Evolutionary conservation across 2,797 vertebrate genomes (phyloP), one percentile per base, ranked within the genome.

Genomic region (Thaleichthys pacificus): DNA sequence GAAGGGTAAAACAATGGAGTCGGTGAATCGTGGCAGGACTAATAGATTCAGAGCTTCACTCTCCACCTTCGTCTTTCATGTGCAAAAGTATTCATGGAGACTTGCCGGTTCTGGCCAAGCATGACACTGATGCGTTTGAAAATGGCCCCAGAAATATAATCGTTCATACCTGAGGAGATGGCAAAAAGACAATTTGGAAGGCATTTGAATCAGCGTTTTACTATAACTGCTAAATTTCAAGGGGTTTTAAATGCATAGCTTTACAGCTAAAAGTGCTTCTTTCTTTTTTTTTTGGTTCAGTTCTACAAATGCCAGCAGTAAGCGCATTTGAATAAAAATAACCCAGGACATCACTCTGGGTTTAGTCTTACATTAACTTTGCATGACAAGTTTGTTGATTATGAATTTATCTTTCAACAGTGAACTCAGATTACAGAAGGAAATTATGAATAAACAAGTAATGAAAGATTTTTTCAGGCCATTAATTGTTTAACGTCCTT

Each of bases 81-180:
- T 85, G 86, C 84, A 89, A 81, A 90, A 85, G 86, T 85, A 89
- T 90, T 91, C 88, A 88, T 84, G 64, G 82, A 85, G 84, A 84
- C 81, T 83, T 82, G 85, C 88, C 84, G 87, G 87, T 68, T 76
- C 65, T 71, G 69, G 73, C 78, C 88, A 88, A 80, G 89, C 91
- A 58, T 89, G 88, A 91, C 87, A 81, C 81, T 80, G 84, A 85
- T 88, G 88, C 87, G 87, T 91, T 91, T 84, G 87, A 90, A 87
- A 84, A 77, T 19, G 2, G 42, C 72, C 75, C 77, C 15, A 6
- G 58, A 32, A 75, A 83, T 69, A 69, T 60, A 72, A 70, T 82
- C 71, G 80, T 73, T 79, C 75, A 82, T 84, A 90, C 84, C 86
- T 88, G n/a, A 86, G 87, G 84, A 86, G 86, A 86, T 80, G 72